Evolutionary conservation across 2,797 vertebrate genomes (phyloP).

Genomic region (Sebastes alutus): DNA sequence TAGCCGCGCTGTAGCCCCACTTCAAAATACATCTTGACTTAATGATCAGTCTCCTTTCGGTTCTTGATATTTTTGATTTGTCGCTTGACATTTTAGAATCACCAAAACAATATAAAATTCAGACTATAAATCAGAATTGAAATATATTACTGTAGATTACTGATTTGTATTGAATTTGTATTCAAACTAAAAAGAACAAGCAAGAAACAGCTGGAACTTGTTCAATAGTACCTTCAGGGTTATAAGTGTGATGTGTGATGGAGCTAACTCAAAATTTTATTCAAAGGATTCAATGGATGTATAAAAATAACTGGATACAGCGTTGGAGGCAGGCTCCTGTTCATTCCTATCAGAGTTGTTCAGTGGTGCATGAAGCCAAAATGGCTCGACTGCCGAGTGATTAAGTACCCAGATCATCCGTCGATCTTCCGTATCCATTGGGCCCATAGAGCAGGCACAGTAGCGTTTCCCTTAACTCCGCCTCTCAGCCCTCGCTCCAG

Average conservation of each 20-base stretch:
- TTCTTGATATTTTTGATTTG: neutral
- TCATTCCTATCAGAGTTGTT: too few species aligned
- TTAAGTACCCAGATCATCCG: too few species aligned
- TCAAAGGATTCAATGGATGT: neutral
- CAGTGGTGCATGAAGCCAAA: accelerated
- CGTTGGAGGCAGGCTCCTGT: too few species aligned
- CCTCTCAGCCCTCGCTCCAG: too few species aligned
- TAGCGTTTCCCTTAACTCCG: too few species aligned
- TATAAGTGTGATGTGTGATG: too few species aligned
- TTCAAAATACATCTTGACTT: neutral
- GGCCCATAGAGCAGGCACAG: too few species aligned
- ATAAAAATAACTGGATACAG: too few species aligned
- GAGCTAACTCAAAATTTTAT: neutral
- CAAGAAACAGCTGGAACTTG: neutral
- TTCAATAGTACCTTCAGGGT: too few species aligned
- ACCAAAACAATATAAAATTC: neutral
- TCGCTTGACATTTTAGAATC: neutral
- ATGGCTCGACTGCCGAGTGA: too few species aligned
- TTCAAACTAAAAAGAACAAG: neutral
- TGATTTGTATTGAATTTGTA: neutral
- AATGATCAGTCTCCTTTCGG: neutral
- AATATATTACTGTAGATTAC: neutral
- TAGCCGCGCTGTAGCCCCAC: neutral
- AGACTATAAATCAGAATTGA: neutral
- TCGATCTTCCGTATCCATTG: too few species aligned